These are phyloP conservation scores for Onychorhynchus coronatus DNA, from an alignment of 2,113 vertebrate genomes.

Conservation along the genomic window DNA sequence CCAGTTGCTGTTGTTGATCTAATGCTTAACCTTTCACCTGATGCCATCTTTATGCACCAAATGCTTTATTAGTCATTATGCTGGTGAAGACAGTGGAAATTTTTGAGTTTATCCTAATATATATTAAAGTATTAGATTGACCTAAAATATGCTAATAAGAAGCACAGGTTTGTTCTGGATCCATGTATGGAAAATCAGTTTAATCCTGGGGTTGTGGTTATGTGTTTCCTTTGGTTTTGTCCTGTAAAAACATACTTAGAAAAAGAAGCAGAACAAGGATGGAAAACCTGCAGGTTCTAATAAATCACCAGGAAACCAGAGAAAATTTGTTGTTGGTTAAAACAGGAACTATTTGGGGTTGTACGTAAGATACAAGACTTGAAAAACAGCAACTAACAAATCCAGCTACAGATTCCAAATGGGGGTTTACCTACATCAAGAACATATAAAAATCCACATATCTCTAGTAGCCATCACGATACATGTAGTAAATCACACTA, in stretches of 20 bases:
- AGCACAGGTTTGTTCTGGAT: not conserved
- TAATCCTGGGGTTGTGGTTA: not conserved
- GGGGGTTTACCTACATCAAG: not conserved
- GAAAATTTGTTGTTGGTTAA: not conserved
- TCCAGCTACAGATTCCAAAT: not conserved
- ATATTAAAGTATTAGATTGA: not conserved
- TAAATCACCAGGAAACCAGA: not conserved
- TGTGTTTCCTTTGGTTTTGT: not conserved
- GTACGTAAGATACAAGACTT: not conserved
- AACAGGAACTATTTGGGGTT: not conserved
- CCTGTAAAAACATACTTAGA: not conserved
- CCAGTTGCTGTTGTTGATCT: not conserved
- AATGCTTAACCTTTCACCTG: not conserved
- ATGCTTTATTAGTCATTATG: not conserved
- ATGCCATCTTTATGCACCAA: not conserved
- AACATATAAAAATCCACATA: not conserved
- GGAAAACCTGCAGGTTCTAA: not conserved
- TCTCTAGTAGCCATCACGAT: not conserved
- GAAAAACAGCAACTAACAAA: not conserved
- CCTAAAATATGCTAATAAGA: not conserved
- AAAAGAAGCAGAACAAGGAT: not conserved
- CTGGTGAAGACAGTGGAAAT: not conserved
- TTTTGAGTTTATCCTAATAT: not conserved
- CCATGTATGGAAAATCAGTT: not conserved
- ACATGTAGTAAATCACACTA: not conserved